Evolutionary conservation across 2,888 invertebrate genomes (phyloP), one percentile per base, ranked within the genome.

Genomic region (Caenorhabditis japonica): DNA sequence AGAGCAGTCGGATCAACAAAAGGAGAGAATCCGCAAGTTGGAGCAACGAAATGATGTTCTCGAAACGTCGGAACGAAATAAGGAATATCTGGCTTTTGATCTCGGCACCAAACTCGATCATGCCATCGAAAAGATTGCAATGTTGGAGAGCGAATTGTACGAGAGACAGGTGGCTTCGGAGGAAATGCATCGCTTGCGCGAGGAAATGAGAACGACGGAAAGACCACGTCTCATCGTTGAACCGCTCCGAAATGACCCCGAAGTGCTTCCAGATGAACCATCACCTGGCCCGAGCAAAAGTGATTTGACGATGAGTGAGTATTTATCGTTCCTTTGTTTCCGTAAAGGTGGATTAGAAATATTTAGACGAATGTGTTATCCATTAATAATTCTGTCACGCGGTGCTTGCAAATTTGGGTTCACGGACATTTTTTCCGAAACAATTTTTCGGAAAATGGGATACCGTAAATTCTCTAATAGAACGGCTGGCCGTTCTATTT

Each of bases 31-130:
- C 36, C 60, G 76, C 2, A 51, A 53, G 7, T 47, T 79, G 38
- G 79, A 79, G 38, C 79, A 77, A 41, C 49, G 59, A n/a, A 79
- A 77, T 36, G 79, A 79, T 39, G 77, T 74, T 2, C 53, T 79
- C 21, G 77, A 79, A 38, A 58, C 61, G 21, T 55, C 73, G 1
- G 77, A 77, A 4, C 36, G 79, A 30, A 74, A 75, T 51, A 77
- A 77, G 36, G 76, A 79, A 38, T 77, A 70, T 49, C 41, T 75
- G 30, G 59, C 75, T n/a, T 36, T 41, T 3, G 79, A 77, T 39
- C 59, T 75, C 17, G 60, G 60, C 1, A 46, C n/a, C 2, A 69
- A 69, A 64, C 53, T 75, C 23, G 77, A 79, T 25, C 52, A 56
- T 4, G 73, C 79, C 4, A 69, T 77, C 34, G 79, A 79, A 25